Base-by-base conservation (phyloP, 2,797 vertebrate species). In the Eptatretus atami region DNA sequence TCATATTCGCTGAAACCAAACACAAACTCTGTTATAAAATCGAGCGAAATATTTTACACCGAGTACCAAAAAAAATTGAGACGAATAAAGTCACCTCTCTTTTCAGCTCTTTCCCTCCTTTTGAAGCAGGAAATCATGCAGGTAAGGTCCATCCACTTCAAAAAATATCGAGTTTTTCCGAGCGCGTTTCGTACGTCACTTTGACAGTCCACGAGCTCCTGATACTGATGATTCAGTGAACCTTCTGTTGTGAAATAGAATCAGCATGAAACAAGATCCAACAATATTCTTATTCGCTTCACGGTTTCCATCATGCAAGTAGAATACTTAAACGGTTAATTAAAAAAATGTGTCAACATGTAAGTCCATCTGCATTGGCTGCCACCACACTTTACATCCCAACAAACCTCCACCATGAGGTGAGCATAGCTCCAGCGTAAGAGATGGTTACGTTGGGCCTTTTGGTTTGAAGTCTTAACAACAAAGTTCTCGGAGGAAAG, bases 131-230 rank as follows among this genome's bases (percentile, higher is more conserved):
- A 80, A 68, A 96, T 96, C 92, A 98, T 54, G 92, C 92, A 98
- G 75, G 71, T 96, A 95, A 0, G 92, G 90, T 1, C 92, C 92
- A 10, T 98, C 92, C 65, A 98, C 92, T 73, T 98, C 90, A 65
- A 98, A 96, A 71, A 98, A 96, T 71, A 98, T 98, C 73, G 87
- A 96, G 71, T n/a, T 98, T 98, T 73, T 98, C 92, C 0, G 85
- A 73, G 61, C 79, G 79, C 0, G 75, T 81, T 69, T 78, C 24
- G 1, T 93, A 98, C 5, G 76, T 79, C 64, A 98, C 77, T 0
- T 82, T 73, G 1, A 77, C 69, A 0, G 87, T 95, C 85, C 8
- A 80, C 75, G 66, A 98, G 77, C 65, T 95, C 88, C 68, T 98
- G 92, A 74, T 98, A 98, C 73, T 98, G 90, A 57, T 95, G 73